Evolutionary conservation across 1,140 invertebrate species (phyloP).

Genomic region (Metopolophium dirhodum): DNA sequence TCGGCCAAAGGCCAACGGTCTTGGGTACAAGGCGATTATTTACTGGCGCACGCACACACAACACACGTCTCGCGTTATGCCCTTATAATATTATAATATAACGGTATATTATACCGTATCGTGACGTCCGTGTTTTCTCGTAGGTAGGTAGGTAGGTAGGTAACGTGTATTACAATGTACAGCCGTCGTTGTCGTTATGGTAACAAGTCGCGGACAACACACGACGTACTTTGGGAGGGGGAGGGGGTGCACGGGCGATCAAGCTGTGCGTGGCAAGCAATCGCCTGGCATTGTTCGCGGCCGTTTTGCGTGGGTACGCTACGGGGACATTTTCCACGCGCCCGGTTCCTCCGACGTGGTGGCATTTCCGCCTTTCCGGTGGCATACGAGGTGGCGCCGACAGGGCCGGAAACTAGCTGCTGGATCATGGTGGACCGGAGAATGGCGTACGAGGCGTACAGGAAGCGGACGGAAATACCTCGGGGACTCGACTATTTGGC

Average conservation of each 20-base stretch:
- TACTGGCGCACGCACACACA: neutral
- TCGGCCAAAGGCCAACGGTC: neutral
- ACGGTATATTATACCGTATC: neutral
- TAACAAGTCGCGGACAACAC: constrained; percentile 39
- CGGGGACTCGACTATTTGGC: constrained; percentile 45
- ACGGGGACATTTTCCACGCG: neutral
- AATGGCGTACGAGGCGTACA: constrained; percentile 40
- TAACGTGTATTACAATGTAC: neutral
- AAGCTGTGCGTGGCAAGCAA: neutral
- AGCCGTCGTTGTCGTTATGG: constrained; percentile 11
- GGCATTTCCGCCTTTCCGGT: neutral
- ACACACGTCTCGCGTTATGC: too few species aligned
- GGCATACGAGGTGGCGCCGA: neutral
- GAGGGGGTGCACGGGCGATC: neutral
- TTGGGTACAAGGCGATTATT: neutral
- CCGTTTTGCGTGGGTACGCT: neutral
- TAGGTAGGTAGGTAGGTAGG: too few species aligned
- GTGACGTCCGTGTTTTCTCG: neutral
- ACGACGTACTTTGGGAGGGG: neutral
- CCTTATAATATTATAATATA: neutral
- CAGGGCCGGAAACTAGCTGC: neutral
- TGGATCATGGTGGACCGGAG: neutral
- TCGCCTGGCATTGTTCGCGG: neutral
- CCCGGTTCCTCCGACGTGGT: neutral
- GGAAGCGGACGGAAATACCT: constrained; percentile 46